These are phyloP conservation scores for Lochmaea capreae DNA, from an alignment of 2,888 invertebrate species.

Conservation along the genomic window DNA sequence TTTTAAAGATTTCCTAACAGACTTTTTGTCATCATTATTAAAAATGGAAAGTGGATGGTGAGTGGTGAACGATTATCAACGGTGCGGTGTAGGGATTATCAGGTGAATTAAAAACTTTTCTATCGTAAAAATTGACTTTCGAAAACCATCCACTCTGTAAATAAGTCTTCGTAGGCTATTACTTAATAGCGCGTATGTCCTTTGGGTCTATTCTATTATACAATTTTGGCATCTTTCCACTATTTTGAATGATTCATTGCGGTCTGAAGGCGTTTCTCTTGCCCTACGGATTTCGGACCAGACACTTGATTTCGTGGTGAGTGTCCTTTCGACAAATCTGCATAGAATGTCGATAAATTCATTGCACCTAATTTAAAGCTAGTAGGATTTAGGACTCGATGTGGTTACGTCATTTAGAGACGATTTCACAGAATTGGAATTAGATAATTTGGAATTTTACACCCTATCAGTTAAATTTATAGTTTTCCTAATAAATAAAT, in stretches of 20 bases:
- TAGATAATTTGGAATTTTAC: background rate
- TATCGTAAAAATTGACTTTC: background rate
- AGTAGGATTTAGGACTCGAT: conserved; percentile 46
- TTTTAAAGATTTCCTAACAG: conserved; percentile 29
- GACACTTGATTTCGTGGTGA: conserved; percentile 38
- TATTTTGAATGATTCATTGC: conserved; percentile 20
- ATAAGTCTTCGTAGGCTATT: background rate
- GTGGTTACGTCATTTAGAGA: background rate
- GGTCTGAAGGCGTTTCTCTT: conserved; percentile 16
- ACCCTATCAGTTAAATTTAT: too few relatives aligned
- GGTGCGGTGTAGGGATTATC: background rate
- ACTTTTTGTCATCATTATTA: conserved; percentile 34
- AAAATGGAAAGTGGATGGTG: conserved; percentile 10
- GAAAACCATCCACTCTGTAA: background rate
- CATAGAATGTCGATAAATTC: conserved; percentile 58
- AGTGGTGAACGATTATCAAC: conserved; percentile 11
- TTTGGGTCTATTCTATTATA: conserved; percentile 4
- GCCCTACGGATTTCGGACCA: conserved; percentile 21
- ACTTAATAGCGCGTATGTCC: background rate
- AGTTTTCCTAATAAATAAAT: too few relatives aligned
- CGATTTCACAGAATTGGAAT: background rate
- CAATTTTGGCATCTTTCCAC: conserved; percentile 28
- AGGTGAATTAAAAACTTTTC: background rate
- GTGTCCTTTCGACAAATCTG: conserved; percentile 49
- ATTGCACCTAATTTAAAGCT: conserved; percentile 58